Percentiles rank a stretch among this genome's conserved stretches.
Conservation (phyloP, 2,888 invertebrate genomes). For the Macrostomum cliftonense region DNA sequence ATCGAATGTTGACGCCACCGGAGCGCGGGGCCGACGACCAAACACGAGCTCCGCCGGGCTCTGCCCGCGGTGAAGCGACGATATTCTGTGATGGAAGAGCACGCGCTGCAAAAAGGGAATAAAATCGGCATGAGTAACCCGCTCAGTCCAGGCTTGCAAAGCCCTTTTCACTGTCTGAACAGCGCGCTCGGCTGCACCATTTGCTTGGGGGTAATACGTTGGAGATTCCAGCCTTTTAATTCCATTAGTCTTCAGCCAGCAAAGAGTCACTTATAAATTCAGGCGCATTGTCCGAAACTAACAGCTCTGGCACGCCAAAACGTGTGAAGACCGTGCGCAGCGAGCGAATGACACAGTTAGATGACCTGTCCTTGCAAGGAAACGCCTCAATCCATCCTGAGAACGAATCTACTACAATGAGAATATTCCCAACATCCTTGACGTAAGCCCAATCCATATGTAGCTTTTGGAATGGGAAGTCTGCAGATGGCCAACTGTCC, state of each 20-base stretch:
- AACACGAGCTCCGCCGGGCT: conserved; percentile 4
- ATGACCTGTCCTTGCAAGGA: no score
- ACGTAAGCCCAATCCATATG: background rate
- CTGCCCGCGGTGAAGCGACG: background rate
- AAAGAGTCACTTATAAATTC: background rate
- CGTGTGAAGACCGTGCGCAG: conserved; percentile 6
- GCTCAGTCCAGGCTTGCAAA: background rate
- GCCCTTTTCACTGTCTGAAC: no score
- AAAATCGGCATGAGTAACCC: background rate
- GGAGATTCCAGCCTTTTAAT: conserved; percentile 1
- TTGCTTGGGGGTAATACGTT: background rate
- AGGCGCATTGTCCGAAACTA: conserved; percentile 7
- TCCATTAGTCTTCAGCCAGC: no score
- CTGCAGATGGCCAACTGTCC: no score
- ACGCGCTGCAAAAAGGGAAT: conserved; percentile 1
- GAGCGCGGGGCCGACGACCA: background rate
- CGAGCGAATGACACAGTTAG: conserved; percentile 2
- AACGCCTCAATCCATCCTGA: no score
- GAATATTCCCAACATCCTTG: no score
- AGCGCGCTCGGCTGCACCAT: conserved; percentile 1
- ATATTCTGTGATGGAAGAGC: conserved; percentile 5
- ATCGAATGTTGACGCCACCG: background rate
- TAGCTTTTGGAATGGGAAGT: conserved; percentile 4
- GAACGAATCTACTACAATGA: no score
- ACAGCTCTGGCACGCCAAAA: conserved; percentile 5